Evolutionary conservation across 2,113 vertebrate genomes (phyloP).

Genomic region (Anolis sagrei): DNA sequence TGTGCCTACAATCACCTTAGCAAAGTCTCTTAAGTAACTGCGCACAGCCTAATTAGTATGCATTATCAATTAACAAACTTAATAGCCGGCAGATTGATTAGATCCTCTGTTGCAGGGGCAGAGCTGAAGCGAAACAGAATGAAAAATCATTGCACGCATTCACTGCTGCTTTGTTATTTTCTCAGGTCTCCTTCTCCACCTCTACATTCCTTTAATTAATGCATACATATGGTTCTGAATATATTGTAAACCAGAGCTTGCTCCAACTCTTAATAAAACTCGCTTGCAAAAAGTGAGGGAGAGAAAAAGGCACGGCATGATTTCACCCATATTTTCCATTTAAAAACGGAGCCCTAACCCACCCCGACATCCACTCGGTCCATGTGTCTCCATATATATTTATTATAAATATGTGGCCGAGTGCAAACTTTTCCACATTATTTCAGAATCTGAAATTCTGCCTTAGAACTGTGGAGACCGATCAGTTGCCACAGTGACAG

Average conservation of each 20-base stretch:
- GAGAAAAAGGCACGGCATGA: slow-evolving; percentile 57
- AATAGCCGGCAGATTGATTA: slow-evolving; percentile 99
- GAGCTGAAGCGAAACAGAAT: slow-evolving; percentile 98
- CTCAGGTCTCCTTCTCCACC: slow-evolving; percentile 89
- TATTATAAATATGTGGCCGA: slow-evolving; percentile 57
- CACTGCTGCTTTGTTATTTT: slow-evolving; percentile 88
- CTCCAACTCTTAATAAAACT: slow-evolving; percentile 89
- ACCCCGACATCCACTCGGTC: slow-evolving; percentile 50
- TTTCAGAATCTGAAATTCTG: background rate
- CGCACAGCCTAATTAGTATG: slow-evolving; percentile 99
- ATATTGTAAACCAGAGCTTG: slow-evolving; percentile 87
- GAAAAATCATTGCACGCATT: slow-evolving; percentile 91
- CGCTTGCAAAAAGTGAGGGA: slow-evolving; percentile 60
- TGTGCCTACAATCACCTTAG: slow-evolving; percentile 99
- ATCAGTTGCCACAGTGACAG: slow-evolving; percentile 27
- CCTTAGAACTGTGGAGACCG: slow-evolving; percentile 9
- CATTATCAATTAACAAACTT: slow-evolving; percentile 99
- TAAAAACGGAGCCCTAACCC: slow-evolving; percentile 46
- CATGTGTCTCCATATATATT: slow-evolving; percentile 36
- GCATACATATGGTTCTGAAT: slow-evolving; percentile 93
- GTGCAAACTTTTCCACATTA: background rate
- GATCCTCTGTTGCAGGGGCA: slow-evolving; percentile 98
- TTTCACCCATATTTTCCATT: slow-evolving; percentile 60
- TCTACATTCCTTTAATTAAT: slow-evolving; percentile 93
- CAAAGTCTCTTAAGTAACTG: slow-evolving; percentile 99